Base-by-base conservation (phyloP, 2,888 invertebrate species). In the Cryptus viduatorius region DNA sequence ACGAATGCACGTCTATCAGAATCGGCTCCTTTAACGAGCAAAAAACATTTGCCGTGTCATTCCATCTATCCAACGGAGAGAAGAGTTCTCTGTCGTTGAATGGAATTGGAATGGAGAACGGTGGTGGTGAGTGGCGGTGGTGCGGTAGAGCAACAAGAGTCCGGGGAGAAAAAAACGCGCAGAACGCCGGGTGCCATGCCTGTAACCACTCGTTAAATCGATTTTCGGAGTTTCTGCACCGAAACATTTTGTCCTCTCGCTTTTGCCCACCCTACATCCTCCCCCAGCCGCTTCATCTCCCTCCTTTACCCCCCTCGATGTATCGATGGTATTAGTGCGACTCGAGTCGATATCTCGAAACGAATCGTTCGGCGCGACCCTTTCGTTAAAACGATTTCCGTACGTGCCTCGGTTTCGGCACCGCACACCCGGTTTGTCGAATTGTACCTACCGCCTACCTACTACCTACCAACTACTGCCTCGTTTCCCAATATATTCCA, bases 331-430 rank as follows among this genome's bases (percentile, higher is more conserved):
- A 78, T 79, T 65, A 44, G 65, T 64, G 72, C 46, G 76, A 73
- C 81, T 44, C 75, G 69, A 84, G 73, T 84, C 84, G 83, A 85
- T 83, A 75, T 83, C 82, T 69, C 77, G 80, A 85, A 88, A 83
- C 61, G 83, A 83, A 83, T 86, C 80, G 83, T 81, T 64, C 76
- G 44, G 76, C 79, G 75, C 71, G 68, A 83, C 48, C 82, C 75
- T 79, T 86, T 86, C 86, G 85, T 86, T 87, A 87, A 86, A 87
- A 85, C 84, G 84, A 87, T 86, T 87, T 87, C 65, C 85, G 83
- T 75, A 83, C 82, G 84, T 86, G 84, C 79, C 84, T 84, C 85
- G 78, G 72, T 79, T 76, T 80, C 81, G 81, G 82, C 56, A 80
- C 84, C 82, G 77, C 84, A 84, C 76, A 67, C 59, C n/a, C 82